phyloP scores from a whole-genome alignment of 2,888 invertebrate species.

The Oxyscelio sp. region DNA sequence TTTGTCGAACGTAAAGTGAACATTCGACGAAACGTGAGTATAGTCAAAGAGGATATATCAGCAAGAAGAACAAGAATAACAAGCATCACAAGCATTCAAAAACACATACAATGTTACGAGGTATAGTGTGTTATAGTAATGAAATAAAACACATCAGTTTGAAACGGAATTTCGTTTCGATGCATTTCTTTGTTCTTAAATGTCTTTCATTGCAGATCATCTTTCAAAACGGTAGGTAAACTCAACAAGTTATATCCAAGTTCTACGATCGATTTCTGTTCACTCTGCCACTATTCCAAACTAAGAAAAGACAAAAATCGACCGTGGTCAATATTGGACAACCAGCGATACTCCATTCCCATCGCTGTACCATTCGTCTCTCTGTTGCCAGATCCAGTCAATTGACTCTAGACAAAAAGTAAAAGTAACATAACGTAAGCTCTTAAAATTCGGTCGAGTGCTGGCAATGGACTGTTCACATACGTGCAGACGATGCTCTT shows the following conservation, averaged over 20 bases:
- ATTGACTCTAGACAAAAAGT: not conserved
- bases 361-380: not conserved
- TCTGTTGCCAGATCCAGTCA: conserved; percentile 10
- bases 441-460: too few relatives aligned
- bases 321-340: not conserved
- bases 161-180: conserved; percentile 33
- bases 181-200: conserved; percentile 35
- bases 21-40: conserved; percentile 81
- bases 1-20: conserved; percentile 66
- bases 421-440: not conserved
- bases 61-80: conserved; percentile 80
- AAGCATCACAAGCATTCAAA: conserved; percentile 80
- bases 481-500: conserved; percentile 35
- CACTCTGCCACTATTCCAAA: not conserved
- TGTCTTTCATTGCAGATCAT: conserved; percentile 61
- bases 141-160: conserved; percentile 41
- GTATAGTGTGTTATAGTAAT: conserved; percentile 52
- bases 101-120: conserved; percentile 80
- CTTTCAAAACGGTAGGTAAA: conserved; percentile 60
- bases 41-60: conserved; percentile 79
- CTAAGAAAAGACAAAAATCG: conserved; percentile 3
- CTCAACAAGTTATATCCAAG: conserved; percentile 31
- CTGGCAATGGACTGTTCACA: conserved; percentile 31
- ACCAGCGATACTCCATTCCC: not conserved
- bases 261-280: conserved; percentile 21